Evolutionary conservation across 2,888 invertebrate species (phyloP).

Genomic region (Drosophila fungiperda): DNA sequence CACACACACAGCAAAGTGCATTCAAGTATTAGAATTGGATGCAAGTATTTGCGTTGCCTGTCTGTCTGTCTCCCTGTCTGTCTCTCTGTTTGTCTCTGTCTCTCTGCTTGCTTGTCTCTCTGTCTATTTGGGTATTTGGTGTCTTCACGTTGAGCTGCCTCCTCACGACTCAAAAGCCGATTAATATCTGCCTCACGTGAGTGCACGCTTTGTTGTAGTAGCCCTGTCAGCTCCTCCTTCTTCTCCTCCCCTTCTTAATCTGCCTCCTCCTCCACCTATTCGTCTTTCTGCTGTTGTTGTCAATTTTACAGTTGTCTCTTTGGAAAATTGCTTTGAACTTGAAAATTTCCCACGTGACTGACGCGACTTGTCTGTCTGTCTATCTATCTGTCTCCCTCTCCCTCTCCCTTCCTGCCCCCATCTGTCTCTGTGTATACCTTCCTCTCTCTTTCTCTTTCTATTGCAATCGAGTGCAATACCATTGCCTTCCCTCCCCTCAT

Average conservation of each 20-base stretch:
- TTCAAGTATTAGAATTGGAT: constrained; percentile 34
- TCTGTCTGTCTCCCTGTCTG: not conserved
- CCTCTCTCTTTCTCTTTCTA: not conserved
- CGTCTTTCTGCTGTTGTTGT: constrained; percentile 27
- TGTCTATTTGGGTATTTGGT: constrained; percentile 6
- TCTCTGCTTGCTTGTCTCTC: constrained; percentile 10
- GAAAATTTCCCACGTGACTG: constrained; percentile 81
- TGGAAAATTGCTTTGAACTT: constrained; percentile 79
- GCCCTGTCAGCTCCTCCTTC: constrained; percentile 2
- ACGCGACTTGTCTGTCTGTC: constrained; percentile 23
- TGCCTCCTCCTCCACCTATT: constrained; percentile 10
- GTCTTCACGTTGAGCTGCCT: constrained; percentile 41
- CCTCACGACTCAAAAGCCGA: constrained; percentile 77
- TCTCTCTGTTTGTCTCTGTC: constrained; percentile 5
- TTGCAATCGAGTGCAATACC: constrained; percentile 3
- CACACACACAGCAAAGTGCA: constrained; percentile 13
- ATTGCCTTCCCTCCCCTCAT: not conserved
- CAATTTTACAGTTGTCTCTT: constrained; percentile 63
- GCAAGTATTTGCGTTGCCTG: constrained; percentile 36
- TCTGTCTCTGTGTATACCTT: not conserved
- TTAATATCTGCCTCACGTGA: constrained; percentile 78
- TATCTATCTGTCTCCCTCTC: not conserved
- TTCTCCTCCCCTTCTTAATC: constrained; percentile 1
- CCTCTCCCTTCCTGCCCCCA: not conserved
- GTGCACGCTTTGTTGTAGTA: constrained; percentile 70